Conservation (phyloP, 2,888 invertebrate species). For the Heteromyza rotundicornis region DNA sequence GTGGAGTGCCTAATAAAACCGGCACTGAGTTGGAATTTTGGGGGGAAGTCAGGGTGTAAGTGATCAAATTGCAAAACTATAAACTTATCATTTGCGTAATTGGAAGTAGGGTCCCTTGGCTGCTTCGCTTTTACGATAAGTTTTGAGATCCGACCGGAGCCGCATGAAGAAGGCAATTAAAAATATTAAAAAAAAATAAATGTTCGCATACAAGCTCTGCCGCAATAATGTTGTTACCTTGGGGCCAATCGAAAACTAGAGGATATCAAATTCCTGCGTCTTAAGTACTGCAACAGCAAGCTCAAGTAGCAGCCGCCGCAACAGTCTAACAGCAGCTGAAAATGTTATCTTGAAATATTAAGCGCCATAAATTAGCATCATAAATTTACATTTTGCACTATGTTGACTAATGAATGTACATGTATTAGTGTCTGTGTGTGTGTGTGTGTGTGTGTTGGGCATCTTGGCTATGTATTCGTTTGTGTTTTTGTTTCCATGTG, state of each 20-base stretch:
- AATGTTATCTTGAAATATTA: slow-evolving; percentile 46
- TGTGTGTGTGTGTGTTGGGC: not conserved
- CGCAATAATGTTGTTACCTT: not conserved
- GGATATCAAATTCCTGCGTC: not conserved
- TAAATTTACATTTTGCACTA: slow-evolving; percentile 50
- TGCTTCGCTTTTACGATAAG: no score
- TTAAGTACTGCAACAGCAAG: not conserved
- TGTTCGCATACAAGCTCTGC: not conserved
- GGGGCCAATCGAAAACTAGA: not conserved
- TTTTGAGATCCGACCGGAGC: no score
- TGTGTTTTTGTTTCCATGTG: not conserved
- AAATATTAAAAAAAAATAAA: not conserved
- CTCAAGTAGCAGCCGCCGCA: not conserved
- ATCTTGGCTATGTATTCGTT: not conserved
- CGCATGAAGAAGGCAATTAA: no score
- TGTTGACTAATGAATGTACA: slow-evolving; percentile 36
- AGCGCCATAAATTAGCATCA: slow-evolving; percentile 53
- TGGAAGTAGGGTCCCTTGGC: no score
- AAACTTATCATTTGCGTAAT: no score
- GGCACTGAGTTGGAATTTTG: no score
- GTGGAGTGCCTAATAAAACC: no score
- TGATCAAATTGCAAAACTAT: no score
- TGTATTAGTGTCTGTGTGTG: not conserved
- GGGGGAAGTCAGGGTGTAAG: no score
- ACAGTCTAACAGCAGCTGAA: slow-evolving; percentile 16